Base-by-base conservation (phyloP, 30 jellyfish, hydroid and myxozoan species). In the Hydractinia symbiolongicarpus region DNA sequence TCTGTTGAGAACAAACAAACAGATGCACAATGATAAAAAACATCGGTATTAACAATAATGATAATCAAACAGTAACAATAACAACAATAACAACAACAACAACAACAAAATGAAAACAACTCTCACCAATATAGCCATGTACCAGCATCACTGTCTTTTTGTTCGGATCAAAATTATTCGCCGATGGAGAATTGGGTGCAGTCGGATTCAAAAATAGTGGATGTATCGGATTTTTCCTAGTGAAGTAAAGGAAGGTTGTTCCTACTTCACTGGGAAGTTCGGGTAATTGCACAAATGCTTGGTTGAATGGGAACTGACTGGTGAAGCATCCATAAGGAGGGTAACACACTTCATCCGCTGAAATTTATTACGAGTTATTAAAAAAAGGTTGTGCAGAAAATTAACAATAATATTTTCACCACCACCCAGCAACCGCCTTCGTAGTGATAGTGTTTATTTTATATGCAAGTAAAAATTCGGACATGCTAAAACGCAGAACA, bases 41-140 rank as follows among this genome's bases (percentile, higher is more conserved):
- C n/a, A n/a, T n/a, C n/a, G n/a, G n/a, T n/a, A n/a, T n/a, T n/a
- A n/a, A n/a, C n/a, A n/a, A n/a, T n/a, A n/a, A n/a, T n/a, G n/a
- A n/a, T n/a, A n/a, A n/a, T n/a, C n/a, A n/a, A n/a, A 30, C 44
- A 30, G 44, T 30, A 30, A 30, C 44, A 30, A 30, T 2, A 30
- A 30, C 44, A 30, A 30, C 44, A 30, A 30, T 2, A 2, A 30
- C 44, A 30, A 30, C 1, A 30, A 30, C 44, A 30, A 30, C 44
- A 30, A 30, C 44, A 30, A 30, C 44, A 30, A 30, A 30, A 30
- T 0, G 44, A 30, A 30, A 30, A 30, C 44, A 30, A 30, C 1
- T 3, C 86, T 19, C 85, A 91, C 98, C 98, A 10, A 72, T 61
- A 79, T 89, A 91, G 55, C 98, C 98, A 75, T 91, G 98, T 19